Percentiles rank a stretch among this genome's conserved stretches.
phyloP scores from a whole-genome alignment of 2,113 vertebrate species.

The Tyto alba region DNA sequence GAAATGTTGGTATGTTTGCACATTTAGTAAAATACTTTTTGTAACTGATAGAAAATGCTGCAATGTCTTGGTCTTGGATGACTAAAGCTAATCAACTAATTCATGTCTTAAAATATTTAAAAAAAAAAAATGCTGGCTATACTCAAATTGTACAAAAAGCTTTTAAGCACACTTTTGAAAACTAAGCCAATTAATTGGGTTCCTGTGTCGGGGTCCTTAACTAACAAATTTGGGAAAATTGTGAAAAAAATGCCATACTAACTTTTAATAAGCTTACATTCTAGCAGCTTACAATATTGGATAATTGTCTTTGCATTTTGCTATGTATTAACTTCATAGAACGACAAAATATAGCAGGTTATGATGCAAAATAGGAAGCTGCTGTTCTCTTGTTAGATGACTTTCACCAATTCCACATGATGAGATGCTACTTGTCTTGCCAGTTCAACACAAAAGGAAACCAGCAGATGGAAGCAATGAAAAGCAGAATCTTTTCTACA shows the following conservation, averaged over 20 bases:
- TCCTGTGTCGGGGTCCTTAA: not conserved
- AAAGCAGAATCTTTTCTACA: conserved; percentile 1
- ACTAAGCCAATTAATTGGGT: not conserved
- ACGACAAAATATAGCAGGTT: not conserved
- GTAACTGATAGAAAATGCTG: not conserved
- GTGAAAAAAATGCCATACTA: not conserved
- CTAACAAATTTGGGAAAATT: not conserved
- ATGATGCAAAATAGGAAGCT: not conserved
- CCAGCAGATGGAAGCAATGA: conserved; percentile 44
- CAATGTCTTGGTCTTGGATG: not conserved
- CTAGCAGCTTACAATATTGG: not conserved
- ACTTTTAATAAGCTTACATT: not conserved
- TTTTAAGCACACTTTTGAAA: not conserved
- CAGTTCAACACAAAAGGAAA: conserved; percentile 41
- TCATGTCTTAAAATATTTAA: too few species aligned
- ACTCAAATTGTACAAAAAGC: not conserved
- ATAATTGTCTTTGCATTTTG: not conserved
- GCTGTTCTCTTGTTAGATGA: not conserved
- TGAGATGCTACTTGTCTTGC: not conserved
- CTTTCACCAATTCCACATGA: not conserved
- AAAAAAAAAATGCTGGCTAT: not conserved
- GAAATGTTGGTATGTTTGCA: not conserved
- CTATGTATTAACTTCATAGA: not conserved
- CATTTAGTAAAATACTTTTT: not conserved
- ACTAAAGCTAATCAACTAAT: not conserved